A percentile compares a stretch with the other conserved stretches of the same genome.
phyloP scores from a whole-genome alignment of 1,140 invertebrate genomes.

The Drosophila arizonae region DNA sequence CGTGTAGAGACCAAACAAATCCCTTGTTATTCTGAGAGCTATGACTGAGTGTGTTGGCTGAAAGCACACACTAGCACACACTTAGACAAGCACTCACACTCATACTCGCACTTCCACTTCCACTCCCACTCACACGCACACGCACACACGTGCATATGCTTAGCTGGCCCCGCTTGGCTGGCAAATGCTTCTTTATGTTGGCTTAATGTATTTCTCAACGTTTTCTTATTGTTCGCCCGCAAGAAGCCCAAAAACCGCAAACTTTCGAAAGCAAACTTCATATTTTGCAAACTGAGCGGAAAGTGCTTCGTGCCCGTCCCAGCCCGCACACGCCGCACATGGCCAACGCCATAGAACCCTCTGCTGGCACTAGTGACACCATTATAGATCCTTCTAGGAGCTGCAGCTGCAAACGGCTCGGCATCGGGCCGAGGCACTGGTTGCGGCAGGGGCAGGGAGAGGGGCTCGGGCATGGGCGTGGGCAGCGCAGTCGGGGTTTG shows the following conservation, averaged over 20 bases:
- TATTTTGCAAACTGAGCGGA: slow-evolving; percentile 69
- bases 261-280: slow-evolving; percentile 68
- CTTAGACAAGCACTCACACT: slow-evolving; percentile 6
- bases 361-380: slow-evolving; percentile 50
- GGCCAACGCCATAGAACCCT: slow-evolving; percentile 27
- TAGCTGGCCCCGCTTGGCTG: slow-evolving; percentile 45
- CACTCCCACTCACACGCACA: slow-evolving; percentile 2
- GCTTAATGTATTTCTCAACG: slow-evolving; percentile 66
- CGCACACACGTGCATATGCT: slow-evolving; percentile 33
- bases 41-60: slow-evolving; percentile 46
- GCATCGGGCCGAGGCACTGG: neutral
- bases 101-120: neutral
- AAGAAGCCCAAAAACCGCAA: slow-evolving; percentile 66
- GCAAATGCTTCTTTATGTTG: slow-evolving; percentile 63
- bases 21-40: slow-evolving; percentile 60
- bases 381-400: slow-evolving; percentile 34
- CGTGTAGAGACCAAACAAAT: slow-evolving; percentile 56
- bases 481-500: slow-evolving; percentile 14
- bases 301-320: slow-evolving; percentile 38
- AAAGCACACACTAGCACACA: slow-evolving; percentile 16
- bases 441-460: too few species aligned
- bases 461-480: neutral
- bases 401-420: slow-evolving; percentile 20
- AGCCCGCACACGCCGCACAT: slow-evolving; percentile 5
- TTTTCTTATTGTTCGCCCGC: slow-evolving; percentile 62